Base-by-base conservation (phyloP, 2,888 invertebrate genomes). In the Drosophila flavopinicola region DNA sequence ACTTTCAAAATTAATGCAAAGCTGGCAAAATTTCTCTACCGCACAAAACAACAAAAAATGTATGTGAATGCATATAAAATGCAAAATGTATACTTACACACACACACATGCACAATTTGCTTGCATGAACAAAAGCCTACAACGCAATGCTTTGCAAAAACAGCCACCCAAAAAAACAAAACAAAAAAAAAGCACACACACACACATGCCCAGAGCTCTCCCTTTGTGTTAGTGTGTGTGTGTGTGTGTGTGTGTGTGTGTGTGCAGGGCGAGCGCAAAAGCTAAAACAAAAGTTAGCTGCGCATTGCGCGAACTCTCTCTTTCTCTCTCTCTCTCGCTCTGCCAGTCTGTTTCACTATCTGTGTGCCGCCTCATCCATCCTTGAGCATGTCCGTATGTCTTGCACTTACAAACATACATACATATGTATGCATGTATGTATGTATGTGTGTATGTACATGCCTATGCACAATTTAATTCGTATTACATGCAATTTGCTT, bases 401-500 rank as follows among this genome's bases (percentile, higher is more conserved):
- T n/a, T n/a, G n/a, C n/a, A n/a, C n/a, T n/a, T n/a, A n/a, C n/a
- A n/a, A n/a, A n/a, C n/a, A n/a, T 5, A 13, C 20, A 17, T 25
- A 11, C 35, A 45, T 38, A 15, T 51, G 33, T 33, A 15, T 37
- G 32, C 32, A 30, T 11, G 10, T 29, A 20, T 33, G 17, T 25
- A 23, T 56, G n/a, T 25, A 3, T 44, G 15, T 27, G 32, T 44
- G 25, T 48, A 33, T 59, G 17, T 47, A 33, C 11, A 35, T 33
- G 52, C 38, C 37, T 54, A 33, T 68, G 42, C 42, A 44, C 48
- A 67, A 63, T 72, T 77, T 78, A 80, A 80, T 75, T 84, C 56
- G 70, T 61, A 52, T 80, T 82, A 85, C 84, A 76, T 75, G 73
- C 42, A 56, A 66, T 78, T 75, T 56, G 70, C 63, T 63, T 64